Evolutionary conservation across 2,797 vertebrate species (phyloP).

Genomic region (Novumbra hubbsi): DNA sequence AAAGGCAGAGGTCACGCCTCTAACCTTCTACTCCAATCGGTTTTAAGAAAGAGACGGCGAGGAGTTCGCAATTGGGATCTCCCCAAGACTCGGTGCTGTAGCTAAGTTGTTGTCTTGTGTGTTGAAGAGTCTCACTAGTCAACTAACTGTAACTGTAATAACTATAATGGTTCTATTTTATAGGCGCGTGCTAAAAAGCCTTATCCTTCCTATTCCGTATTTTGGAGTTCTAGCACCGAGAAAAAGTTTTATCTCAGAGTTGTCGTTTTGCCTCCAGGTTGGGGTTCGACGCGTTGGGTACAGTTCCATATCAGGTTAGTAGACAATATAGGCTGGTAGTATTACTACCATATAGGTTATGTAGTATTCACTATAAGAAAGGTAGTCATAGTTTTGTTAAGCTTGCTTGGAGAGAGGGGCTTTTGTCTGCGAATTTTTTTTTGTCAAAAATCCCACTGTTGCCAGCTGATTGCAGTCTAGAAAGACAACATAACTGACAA

Average conservation of each 20-base stretch:
- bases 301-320: slow-evolving; percentile 1
- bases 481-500: too few species aligned
- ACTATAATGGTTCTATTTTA: background rate
- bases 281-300: background rate
- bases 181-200: background rate
- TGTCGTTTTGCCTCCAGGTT: background rate
- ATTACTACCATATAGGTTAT: too few species aligned
- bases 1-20: too few species aligned
- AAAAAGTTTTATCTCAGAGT: background rate
- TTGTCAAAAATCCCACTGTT: background rate
- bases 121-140: background rate
- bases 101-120: background rate
- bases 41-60: too few species aligned
- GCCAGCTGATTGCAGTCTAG: background rate
- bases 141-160: background rate
- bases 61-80: too few species aligned
- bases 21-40: too few species aligned
- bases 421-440: background rate
- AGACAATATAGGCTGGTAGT: background rate
- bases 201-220: background rate
- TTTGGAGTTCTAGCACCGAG: background rate
- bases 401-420: background rate
- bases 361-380: background rate
- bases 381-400: background rate
- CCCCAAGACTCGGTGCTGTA: too few species aligned